Base-by-base conservation (phyloP, 2,113 vertebrate genomes). In the Onychostoma macrolepis region DNA sequence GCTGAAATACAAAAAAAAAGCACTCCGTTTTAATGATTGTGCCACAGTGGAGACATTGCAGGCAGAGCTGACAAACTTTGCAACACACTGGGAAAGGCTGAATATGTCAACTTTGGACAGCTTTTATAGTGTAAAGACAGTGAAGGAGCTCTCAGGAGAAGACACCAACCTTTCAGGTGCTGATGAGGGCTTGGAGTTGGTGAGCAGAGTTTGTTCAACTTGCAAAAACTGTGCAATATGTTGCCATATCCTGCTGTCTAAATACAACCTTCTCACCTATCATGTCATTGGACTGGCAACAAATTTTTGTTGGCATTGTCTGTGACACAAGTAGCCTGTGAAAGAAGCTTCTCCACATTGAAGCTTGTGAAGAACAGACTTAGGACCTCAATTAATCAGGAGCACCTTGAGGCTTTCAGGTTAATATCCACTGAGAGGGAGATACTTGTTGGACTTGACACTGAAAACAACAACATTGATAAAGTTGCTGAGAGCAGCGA, bases 61-160 rank as follows among this genome's bases (percentile, higher is more conserved):
- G 69, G 69, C 33, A 72, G 33, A 72, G 17, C 33, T 72, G 33
- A 38, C 69, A 72, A 38, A 72, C 1, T 72, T 72, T 4, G 43
- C 43, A 45, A 45, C 43, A 45, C 43, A 45, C 4, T 45, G 30
- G 67, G 9, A 71, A 71, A 71, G 30, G 67, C 67, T 71, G 67
- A 36, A 71, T 30, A 71, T 71, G 67, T 71, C 67, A 6, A 36
- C 30, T 36, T 71, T 71, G 30, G 28, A 71, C 2, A 71, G 67
- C 30, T 33, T 33, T 33, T 71, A 71, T 71, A 19, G 67, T 36
- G 63, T 67, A 21, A 71, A 85, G 83, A 56, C 53, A 85, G 30
- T 75, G 71, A 85, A 75, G 50, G 83, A 56, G 56, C 53, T 85
- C 71, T 61, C 30, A 85, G 17, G 15, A 71, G 67, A 36, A 71